Evolutionary conservation across 2,113 vertebrate species (phyloP), one percentile per base, ranked within the genome.

Genomic region (Monopterus albus): DNA sequence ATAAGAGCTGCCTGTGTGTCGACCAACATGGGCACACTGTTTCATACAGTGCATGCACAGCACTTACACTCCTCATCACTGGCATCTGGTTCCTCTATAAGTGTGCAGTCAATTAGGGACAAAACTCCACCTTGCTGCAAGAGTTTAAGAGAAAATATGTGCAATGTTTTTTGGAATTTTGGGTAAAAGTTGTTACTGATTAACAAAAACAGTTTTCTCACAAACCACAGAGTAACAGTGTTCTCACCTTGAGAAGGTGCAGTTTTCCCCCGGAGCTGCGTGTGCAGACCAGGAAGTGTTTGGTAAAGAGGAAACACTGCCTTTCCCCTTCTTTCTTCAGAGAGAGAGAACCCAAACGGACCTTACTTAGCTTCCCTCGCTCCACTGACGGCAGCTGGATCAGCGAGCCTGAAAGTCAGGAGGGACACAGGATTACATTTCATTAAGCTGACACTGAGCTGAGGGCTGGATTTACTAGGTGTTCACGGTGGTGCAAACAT

Each of bases 271-370:
- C 98, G 9, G 98, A 99, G 89, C 98, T 99, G 86, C 98, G 95
- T 6, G 98, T 99, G 89, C 98, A 99, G 83, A 99, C 95, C 49
- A 99, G 93, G 70, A 98, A 98, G 91, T 99, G 98, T 73, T 99
- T 99, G 80, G 98, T 99, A 86, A 99, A 99, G 73, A 99, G 94
- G 92, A 99, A 99, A 85, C 98, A 99, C 80, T 99, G 98, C 18
- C 98, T 94, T 84, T 99, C 98, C 68, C 96, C 97, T 93, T 99
- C 98, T 89, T 98, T 99, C 93, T 98, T 99, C 89, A 99, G 92
- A 71, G 97, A 98, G 17, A 94, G 87, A 1, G 98, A 98, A 64
- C 96, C 98, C 83, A 99, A 92, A 9, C 98, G 97, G 81, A 98
- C 97, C 89, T 98, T 99, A 72, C 97, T 98, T 10, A 99, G 95